Evolutionary conservation across 2,113 vertebrate genomes (phyloP).

Genomic region (Pedionomus torquatus): DNA sequence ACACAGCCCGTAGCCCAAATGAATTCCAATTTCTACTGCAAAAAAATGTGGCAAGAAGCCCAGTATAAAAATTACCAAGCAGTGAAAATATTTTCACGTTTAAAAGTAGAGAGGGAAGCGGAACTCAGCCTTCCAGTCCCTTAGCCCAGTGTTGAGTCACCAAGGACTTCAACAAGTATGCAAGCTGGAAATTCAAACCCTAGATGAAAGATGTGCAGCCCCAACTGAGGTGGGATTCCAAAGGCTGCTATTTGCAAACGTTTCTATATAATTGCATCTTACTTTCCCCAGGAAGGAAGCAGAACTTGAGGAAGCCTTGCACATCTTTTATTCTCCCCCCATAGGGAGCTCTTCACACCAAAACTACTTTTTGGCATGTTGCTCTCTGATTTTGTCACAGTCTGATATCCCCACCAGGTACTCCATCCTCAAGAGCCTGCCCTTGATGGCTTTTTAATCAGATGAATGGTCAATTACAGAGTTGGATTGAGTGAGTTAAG

Average conservation of each 20-base stretch:
- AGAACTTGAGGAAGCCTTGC: background rate
- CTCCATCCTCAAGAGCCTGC: background rate
- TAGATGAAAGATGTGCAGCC: background rate
- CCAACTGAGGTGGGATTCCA: background rate
- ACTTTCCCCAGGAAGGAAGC: background rate
- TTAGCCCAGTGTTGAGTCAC: background rate
- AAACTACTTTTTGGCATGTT: background rate
- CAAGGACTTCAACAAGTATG: background rate
- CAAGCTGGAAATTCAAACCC: background rate
- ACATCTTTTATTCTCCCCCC: background rate
- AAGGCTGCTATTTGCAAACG: background rate
- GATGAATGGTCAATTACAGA: constrained; percentile 20
- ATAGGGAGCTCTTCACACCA: background rate
- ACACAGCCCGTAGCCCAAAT: background rate
- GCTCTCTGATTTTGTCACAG: background rate
- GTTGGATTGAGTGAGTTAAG: background rate
- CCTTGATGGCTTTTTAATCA: constrained; percentile 18
- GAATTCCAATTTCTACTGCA: background rate
- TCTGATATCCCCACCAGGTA: background rate
- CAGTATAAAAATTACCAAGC: background rate
- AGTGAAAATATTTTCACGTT: background rate
- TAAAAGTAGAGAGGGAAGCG: background rate
- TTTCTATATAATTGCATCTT: background rate
- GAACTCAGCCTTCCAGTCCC: background rate
- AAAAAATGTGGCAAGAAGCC: background rate